Conservation (phyloP, 2,113 vertebrate species). For the Odobenus rosmarus region DNA sequence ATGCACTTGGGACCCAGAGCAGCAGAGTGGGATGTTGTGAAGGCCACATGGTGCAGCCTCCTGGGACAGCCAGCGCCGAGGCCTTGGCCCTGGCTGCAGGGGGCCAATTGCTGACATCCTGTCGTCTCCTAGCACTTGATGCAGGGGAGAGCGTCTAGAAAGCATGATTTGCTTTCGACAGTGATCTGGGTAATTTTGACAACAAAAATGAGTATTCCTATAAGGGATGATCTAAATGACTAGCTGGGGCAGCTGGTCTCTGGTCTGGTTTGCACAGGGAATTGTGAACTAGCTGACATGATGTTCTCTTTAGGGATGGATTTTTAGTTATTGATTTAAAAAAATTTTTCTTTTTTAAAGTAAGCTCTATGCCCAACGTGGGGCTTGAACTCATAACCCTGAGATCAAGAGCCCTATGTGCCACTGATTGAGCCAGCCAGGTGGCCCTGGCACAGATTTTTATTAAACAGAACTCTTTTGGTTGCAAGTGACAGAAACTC, state of each 20-base stretch:
- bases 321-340: background rate
- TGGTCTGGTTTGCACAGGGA: background rate
- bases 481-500: background rate
- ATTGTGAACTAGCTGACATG: background rate
- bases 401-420: background rate
- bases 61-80: background rate
- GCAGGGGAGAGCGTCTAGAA: background rate
- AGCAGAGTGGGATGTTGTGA: background rate
- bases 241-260: background rate
- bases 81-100: background rate
- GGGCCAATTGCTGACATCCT: background rate
- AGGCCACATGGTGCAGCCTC: background rate
- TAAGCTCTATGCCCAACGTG: background rate
- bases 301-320: background rate
- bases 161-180: background rate
- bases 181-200: background rate
- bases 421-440: background rate
- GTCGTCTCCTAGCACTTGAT: background rate
- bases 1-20: background rate
- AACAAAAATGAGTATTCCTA: background rate
- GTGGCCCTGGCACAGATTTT: background rate
- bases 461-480: slow-evolving; percentile 7
- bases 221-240: background rate
- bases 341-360: background rate
- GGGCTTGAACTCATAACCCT: background rate